Evolutionary conservation across 2,888 invertebrate genomes (phyloP).

Genomic region (Calameuta filiformis): DNA sequence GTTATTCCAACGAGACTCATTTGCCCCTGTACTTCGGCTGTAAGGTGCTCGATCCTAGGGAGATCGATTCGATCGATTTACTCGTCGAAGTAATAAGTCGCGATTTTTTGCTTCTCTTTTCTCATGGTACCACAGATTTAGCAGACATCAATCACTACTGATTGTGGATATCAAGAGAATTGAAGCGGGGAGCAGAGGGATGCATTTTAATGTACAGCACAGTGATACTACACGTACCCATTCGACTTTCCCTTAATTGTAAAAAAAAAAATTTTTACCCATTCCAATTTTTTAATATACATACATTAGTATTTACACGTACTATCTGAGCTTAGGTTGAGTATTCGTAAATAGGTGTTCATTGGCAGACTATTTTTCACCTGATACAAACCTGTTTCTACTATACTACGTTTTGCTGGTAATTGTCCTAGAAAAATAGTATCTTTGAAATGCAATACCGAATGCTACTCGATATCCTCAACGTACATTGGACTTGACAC

Average conservation of each 20-base stretch:
- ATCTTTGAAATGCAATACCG: background rate
- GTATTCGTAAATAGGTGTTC: background rate
- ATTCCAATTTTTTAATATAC: background rate
- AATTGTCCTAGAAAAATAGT: background rate
- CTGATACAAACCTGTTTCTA: background rate
- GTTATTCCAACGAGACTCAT: background rate
- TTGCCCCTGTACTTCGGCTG: background rate
- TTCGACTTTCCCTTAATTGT: background rate
- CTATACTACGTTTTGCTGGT: background rate
- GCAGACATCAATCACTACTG: background rate
- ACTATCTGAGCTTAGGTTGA: background rate
- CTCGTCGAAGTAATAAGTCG: background rate
- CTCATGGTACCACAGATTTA: background rate
- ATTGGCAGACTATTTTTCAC: background rate
- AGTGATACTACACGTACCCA: slow-evolving; percentile 7
- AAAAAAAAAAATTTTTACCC: background rate
- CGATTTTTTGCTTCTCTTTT: background rate
- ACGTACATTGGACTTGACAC: background rate
- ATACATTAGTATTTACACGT: background rate
- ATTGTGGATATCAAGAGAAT: background rate
- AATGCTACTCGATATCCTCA: background rate
- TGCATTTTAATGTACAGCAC: background rate
- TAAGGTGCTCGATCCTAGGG: background rate
- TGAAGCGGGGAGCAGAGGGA: slow-evolving; percentile 3
- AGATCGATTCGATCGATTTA: background rate